Evolutionary conservation across 1,140 invertebrate genomes (phyloP), one percentile per base, ranked within the genome.

Genomic region (Mylabris phalerata): DNA sequence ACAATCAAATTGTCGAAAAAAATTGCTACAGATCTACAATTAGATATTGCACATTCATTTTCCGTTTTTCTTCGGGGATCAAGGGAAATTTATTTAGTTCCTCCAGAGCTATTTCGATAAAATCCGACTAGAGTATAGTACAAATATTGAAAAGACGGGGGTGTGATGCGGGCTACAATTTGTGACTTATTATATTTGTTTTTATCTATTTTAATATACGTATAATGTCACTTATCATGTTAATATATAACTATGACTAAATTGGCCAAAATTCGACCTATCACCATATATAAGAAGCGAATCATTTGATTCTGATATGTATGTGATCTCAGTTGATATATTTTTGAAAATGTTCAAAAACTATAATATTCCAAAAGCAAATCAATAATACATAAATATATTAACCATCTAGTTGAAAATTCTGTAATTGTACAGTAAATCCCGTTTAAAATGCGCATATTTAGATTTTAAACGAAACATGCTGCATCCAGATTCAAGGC

Each of bases 251-350:
- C 46, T 49, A 57, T 48, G 38, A 43, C 38, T 61, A 57, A 55
- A 41, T 11, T 59, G 62, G 54, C 54, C 62, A 57, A 56, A 48
- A 50, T 59, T 52, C 55, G 62, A 55, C 62, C 62, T 64, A 64
- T 64, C 68, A 68, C 68, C 61, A 63, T 66, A 19, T 19, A 61
- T 62, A 65, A 69, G 54, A 62, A 64, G 55, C 61, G 71, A 72
- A 68, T 70, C 69, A 57, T 55, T 59, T 40, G 69, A 70, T 68
- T 73, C 71, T 73, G 72, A 73, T 73, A 73, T 73, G 72, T 72
- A 70, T 73, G 71, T 60, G 72, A 72, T 72, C 71, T 73, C 61
- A 73, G 72, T 73, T 73, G 72, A 71, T 72, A 66, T 66, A 63
- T 50, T 59, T 57, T 45, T 54, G 11, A 59, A 59, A 62, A 56